A percentile compares a stretch with the other conserved stretches of the same genome.
These are phyloP conservation scores for Orthonychiurus folsomi DNA, from an alignment of 2,888 invertebrate species.

Conservation along the genomic window DNA sequence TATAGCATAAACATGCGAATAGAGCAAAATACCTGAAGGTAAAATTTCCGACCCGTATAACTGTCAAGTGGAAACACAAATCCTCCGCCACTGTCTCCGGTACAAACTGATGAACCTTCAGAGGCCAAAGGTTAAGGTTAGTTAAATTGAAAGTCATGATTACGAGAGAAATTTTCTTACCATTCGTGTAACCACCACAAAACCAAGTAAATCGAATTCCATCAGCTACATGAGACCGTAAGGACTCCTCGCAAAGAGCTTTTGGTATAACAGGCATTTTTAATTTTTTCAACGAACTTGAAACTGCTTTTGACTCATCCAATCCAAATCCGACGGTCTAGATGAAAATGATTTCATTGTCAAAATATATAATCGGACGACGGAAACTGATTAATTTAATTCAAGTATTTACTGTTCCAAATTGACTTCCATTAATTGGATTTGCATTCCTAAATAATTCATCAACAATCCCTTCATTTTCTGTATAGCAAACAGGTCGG, in stretches of 20 bases:
- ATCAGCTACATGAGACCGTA: neutral
- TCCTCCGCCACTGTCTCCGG: conserved; percentile 2
- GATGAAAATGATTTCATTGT: neutral
- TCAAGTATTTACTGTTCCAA: conserved; percentile 5
- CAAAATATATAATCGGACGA: neutral
- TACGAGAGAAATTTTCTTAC: neutral
- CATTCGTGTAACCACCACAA: neutral
- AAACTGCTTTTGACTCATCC: conserved; percentile 1
- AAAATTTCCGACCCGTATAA: conserved; percentile 3
- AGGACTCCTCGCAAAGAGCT: neutral
- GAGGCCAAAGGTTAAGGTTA: too few relatives aligned
- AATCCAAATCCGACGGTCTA: conserved; percentile 6
- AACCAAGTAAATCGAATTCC: conserved; percentile 4
- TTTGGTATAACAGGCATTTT: conserved; percentile 4
- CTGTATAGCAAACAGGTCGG: conserved; percentile 1
- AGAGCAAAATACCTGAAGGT: neutral
- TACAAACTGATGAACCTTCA: conserved; percentile 5
- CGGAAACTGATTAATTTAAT: too few relatives aligned
- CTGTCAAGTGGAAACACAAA: neutral
- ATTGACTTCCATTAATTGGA: neutral
- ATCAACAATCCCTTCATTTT: neutral
- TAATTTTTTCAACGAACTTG: neutral
- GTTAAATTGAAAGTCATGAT: neutral
- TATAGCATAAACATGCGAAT: neutral
- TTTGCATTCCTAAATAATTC: neutral